These are phyloP conservation scores for Synanthedon formicaeformis DNA, from an alignment of 2,888 invertebrate genomes.

Conservation along the genomic window DNA sequence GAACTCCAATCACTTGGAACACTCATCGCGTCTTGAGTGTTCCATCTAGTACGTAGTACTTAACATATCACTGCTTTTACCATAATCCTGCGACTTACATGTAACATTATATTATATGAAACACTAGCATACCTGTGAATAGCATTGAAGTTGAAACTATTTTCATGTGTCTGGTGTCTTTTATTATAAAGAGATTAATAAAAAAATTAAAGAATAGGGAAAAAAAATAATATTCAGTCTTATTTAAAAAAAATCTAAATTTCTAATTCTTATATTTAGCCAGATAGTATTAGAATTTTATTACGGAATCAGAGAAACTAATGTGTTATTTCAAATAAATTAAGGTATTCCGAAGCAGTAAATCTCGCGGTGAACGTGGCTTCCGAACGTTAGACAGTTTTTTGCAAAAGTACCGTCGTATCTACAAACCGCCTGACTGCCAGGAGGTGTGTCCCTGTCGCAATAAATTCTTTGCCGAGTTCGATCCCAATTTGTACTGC, in stretches of 20 bases:
- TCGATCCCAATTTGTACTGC: slow-evolving; percentile 16
- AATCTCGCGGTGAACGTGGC: slow-evolving; percentile 10
- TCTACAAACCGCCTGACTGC: slow-evolving; percentile 6
- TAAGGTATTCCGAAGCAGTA: slow-evolving; percentile 6
- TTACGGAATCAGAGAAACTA: neutral
- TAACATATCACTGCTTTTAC: too few relatives aligned
- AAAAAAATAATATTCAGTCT: too few relatives aligned
- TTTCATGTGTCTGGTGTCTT: too few relatives aligned
- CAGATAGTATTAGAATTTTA: neutral
- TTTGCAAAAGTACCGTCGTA: slow-evolving; percentile 7
- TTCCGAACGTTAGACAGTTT: slow-evolving; percentile 7
- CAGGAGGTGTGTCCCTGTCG: slow-evolving; percentile 15
- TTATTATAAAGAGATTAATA: too few relatives aligned
- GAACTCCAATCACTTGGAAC: too few relatives aligned
- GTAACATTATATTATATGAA: neutral
- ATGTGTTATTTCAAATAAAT: neutral
- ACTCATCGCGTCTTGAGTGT: too few relatives aligned
- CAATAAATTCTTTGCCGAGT: slow-evolving; percentile 23
- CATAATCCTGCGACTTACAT: neutral
- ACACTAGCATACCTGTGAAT: neutral
- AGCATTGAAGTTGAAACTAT: too few relatives aligned
- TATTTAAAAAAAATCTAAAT: too few relatives aligned
- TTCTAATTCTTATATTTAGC: too few relatives aligned
- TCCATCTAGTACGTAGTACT: too few relatives aligned
- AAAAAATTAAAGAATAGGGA: too few relatives aligned